Conservation (phyloP, 53 echinoderm and acorn worm genomes). For the Luidia sarsii region DNA sequence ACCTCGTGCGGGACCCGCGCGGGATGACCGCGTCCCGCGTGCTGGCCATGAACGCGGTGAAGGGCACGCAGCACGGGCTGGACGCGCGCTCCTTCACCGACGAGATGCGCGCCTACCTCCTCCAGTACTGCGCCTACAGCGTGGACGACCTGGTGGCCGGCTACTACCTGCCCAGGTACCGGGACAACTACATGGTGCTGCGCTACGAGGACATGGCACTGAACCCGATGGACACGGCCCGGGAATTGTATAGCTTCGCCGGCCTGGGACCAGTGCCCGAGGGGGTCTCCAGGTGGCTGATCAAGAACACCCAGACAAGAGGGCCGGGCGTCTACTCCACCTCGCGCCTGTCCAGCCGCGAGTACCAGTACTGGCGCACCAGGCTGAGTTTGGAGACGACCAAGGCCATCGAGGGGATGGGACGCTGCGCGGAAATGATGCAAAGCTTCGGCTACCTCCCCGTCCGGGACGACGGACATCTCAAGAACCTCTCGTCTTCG, state of each 20-base stretch:
- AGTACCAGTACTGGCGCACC: conserved; percentile 27
- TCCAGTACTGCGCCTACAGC: conserved; percentile 11
- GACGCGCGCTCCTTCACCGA: not conserved
- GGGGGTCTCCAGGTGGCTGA: conserved; percentile 7
- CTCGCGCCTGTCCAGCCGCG: conserved; percentile 23
- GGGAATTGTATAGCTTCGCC: conserved; percentile 29
- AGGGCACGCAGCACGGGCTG: not conserved
- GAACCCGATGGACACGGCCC: conserved; percentile 11
- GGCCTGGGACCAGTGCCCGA: conserved; percentile 17
- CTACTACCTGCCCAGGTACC: conserved; percentile 8
- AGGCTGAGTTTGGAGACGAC: not conserved
- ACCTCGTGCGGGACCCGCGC: conserved; percentile 87
- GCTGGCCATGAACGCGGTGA: conserved; percentile 25
- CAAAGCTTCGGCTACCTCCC: conserved; percentile 63
- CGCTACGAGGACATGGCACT: conserved; percentile 48
- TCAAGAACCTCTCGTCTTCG: conserved; percentile 13
- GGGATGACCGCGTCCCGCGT: conserved; percentile 85
- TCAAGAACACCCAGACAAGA: conserved; percentile 7
- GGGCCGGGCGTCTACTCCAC: conserved; percentile 38
- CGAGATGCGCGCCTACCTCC: conserved; percentile 2
- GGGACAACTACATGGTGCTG: conserved; percentile 37
- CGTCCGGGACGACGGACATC: conserved; percentile 11
- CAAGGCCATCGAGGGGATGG: conserved; percentile 27
- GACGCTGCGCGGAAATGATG: conserved; percentile 76
- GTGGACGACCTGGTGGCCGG: conserved; percentile 22